A percentile compares a stretch with the other conserved stretches of the same genome.
These are phyloP conservation scores for Trissolcus brochymenae DNA, from an alignment of 2,888 invertebrate species.

Conservation along the genomic window DNA sequence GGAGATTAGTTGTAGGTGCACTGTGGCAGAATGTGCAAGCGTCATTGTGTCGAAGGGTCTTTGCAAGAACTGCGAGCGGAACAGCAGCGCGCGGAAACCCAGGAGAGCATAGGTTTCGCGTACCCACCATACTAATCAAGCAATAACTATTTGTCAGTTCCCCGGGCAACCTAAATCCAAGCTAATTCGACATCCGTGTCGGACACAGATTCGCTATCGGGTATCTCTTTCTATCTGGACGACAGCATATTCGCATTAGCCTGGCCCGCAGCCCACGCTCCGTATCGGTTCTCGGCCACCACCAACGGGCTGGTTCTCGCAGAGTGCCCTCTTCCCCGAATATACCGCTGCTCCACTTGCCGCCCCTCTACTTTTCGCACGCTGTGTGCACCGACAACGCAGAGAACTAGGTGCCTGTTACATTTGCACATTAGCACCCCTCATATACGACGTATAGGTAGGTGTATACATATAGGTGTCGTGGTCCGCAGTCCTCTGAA, in stretches of 20 bases:
- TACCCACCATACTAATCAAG: constrained; percentile 73
- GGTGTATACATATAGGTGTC: too few species aligned
- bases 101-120: constrained; percentile 57
- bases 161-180: constrained; percentile 76
- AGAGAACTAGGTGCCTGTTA: constrained; percentile 65
- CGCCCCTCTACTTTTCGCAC: constrained; percentile 41
- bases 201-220: constrained; percentile 77
- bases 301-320: constrained; percentile 62
- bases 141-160: constrained; percentile 77
- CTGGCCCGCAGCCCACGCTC: constrained; percentile 76
- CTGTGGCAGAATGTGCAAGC: constrained; percentile 51
- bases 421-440: constrained; percentile 49
- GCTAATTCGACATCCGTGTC: constrained; percentile 77
- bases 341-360: constrained; percentile 47
- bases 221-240: constrained; percentile 77
- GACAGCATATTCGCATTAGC: constrained; percentile 77
- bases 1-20: neutral
- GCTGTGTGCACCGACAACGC: constrained; percentile 65
- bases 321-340: constrained; percentile 44
- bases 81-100: constrained; percentile 42
- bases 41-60: constrained; percentile 59
- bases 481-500: constrained; percentile 15
- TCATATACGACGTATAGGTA: too few species aligned
- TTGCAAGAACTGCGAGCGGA: constrained; percentile 48
- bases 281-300: constrained; percentile 73